Conservation (phyloP, 2,797 vertebrate genomes). For the Hippopotamyrus pictus region DNA sequence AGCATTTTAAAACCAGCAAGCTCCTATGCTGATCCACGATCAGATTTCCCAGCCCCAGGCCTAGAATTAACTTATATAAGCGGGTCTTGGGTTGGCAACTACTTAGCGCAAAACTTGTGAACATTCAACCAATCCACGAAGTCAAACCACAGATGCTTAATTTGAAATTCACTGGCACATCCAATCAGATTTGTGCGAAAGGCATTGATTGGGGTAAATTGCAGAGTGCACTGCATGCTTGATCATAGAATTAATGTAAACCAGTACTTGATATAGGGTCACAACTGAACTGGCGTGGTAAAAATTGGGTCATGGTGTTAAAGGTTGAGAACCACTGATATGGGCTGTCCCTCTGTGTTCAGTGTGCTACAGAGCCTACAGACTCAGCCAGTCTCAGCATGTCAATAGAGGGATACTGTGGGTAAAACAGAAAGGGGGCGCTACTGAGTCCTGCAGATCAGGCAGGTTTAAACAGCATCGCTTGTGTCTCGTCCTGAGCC, state of each 20-base stretch:
- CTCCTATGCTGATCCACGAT: neutral
- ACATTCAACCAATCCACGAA: neutral
- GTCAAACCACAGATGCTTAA: neutral
- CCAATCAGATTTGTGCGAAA: neutral
- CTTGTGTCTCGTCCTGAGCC: neutral
- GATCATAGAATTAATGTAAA: too few relatives aligned
- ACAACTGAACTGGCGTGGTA: too few relatives aligned
- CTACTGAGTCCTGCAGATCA: neutral
- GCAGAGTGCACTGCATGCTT: too few relatives aligned
- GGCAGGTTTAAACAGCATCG: neutral
- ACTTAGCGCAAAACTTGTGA: neutral
- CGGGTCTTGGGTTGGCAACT: neutral
- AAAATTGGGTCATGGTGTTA: too few relatives aligned
- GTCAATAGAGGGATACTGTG: neutral
- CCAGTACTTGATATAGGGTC: too few relatives aligned
- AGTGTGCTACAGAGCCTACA: neutral
- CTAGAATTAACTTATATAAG: neutral
- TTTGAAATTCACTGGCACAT: neutral
- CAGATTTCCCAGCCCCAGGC: neutral
- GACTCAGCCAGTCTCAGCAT: neutral
- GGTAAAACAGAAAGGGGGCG: neutral
- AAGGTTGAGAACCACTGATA: too few relatives aligned
- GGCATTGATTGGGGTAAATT: too few relatives aligned
- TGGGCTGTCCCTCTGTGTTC: neutral
- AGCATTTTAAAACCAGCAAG: neutral